Percentiles rank a stretch among this genome's conserved stretches.
Conservation (phyloP, 2,797 vertebrate species). For the Sarcophilus harrisii region DNA sequence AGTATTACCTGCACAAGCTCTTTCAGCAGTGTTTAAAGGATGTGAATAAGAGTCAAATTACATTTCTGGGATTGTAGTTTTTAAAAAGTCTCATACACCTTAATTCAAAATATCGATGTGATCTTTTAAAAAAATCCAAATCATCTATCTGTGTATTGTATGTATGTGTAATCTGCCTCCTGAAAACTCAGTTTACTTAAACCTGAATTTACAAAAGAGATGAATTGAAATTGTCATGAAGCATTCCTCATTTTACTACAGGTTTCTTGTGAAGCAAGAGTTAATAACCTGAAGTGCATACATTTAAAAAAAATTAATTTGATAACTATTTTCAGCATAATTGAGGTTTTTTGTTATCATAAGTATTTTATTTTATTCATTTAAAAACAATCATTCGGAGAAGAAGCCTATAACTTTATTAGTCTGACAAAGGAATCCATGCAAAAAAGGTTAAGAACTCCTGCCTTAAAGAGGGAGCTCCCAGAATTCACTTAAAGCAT, state of each 20-base stretch:
- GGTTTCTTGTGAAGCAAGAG: not conserved
- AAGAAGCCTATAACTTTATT: not conserved
- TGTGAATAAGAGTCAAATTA: not conserved
- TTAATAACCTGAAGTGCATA: not conserved
- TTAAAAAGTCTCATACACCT: not conserved
- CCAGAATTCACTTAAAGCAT: constrained; percentile 17
- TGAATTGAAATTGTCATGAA: not conserved
- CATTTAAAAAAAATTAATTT: not conserved
- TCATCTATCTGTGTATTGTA: not conserved
- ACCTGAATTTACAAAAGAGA: not conserved
- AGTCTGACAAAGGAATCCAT: not conserved
- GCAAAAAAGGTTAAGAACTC: not conserved
- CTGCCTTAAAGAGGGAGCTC: not conserved
- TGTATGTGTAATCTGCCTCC: constrained; percentile 20
- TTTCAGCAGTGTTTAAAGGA: not conserved
- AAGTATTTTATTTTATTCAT: not conserved
- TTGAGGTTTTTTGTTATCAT: not conserved
- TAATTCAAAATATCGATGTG: not conserved
- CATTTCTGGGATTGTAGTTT: not conserved
- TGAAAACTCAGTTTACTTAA: not conserved
- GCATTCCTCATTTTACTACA: not conserved
- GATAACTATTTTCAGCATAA: not conserved
- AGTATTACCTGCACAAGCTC: not conserved
- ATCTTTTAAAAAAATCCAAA: not conserved
- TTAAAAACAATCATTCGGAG: not conserved